Base-by-base conservation (phyloP, 2,888 invertebrate genomes). In the Phlogophora meticulosa region DNA sequence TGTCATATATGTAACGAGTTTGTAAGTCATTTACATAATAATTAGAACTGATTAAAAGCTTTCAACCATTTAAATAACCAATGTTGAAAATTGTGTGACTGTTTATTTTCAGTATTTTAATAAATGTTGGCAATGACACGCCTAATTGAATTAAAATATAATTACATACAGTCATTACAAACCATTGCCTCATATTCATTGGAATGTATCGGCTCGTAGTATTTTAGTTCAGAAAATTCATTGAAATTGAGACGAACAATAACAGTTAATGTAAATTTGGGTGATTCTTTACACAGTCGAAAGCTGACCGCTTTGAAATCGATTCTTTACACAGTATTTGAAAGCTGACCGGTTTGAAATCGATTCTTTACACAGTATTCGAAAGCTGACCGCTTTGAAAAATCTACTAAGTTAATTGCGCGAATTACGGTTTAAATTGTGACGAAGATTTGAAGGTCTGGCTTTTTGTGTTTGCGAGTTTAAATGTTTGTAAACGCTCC, bases 81-180 rank as follows among this genome's bases (percentile, higher is more conserved):
- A 38, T 49, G 15, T 48, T 42, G n/a, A 15, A 43, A 24, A 55
- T 24, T 40, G 34, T 7, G 22, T 24, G 9, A 13, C 32, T 43
- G 24, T 38, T 28, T 7, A 38, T 22, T 49, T 3, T 28, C 10
- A 13, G 40, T 7, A 57, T 57, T 22, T 17, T 24, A 51, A 51
- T 38, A 34, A 43, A 43, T 17, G 10, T 9, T n/a, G n/a, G n/a
- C n/a, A 61, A 42, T 62, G 36, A 38, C 17, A 42, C n/a, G 32
- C 24, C 0, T 48, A 42, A 53, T 36, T 42, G 5, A 28, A 22
- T 46, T 36, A 11, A 36, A 40, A 22, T 40, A 40, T n/a, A n/a
- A n/a, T n/a, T n/a, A 9, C 2, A 3, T n/a, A 20, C 43, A 28
- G 3, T 10, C 10, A 52, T 15, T 22, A 42, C 17, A 40, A 15